phyloP scores from a whole-genome alignment of 2,797 vertebrate genomes.

The Myoxocephalus aenaeus region DNA sequence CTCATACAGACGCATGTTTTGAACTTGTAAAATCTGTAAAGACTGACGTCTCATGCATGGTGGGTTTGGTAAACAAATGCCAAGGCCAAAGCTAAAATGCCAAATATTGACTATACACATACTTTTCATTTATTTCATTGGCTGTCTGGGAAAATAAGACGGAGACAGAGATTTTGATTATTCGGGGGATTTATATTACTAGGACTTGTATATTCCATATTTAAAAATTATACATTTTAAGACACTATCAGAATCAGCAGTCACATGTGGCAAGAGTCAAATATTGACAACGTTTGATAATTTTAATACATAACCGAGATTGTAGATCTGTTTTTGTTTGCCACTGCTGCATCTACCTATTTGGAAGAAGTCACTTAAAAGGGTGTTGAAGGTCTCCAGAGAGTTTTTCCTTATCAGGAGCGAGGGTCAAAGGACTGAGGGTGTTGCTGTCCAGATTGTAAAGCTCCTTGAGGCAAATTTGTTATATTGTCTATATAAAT shows the following conservation, averaged over 20 bases:
- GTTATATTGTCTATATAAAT: background rate
- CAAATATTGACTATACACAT: background rate
- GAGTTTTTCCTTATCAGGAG: background rate
- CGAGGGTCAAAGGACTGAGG: background rate
- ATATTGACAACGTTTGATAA: background rate
- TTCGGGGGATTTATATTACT: background rate
- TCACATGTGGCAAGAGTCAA: background rate
- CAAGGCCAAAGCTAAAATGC: background rate
- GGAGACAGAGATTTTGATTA: background rate
- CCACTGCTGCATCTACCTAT: background rate
- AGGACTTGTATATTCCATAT: background rate
- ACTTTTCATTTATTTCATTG: background rate
- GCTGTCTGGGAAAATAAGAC: background rate
- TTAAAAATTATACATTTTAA: background rate
- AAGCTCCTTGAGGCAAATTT: background rate
- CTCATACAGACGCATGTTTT: background rate
- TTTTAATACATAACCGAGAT: background rate
- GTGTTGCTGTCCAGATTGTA: background rate
- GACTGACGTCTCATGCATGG: background rate
- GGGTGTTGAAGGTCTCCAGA: background rate
- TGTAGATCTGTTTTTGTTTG: background rate
- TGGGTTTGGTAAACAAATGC: background rate
- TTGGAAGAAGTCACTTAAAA: background rate
- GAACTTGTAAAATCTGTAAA: background rate
- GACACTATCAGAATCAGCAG: background rate